Conservation (phyloP, 2,797 vertebrate genomes). For the Enoplosus armatus region DNA sequence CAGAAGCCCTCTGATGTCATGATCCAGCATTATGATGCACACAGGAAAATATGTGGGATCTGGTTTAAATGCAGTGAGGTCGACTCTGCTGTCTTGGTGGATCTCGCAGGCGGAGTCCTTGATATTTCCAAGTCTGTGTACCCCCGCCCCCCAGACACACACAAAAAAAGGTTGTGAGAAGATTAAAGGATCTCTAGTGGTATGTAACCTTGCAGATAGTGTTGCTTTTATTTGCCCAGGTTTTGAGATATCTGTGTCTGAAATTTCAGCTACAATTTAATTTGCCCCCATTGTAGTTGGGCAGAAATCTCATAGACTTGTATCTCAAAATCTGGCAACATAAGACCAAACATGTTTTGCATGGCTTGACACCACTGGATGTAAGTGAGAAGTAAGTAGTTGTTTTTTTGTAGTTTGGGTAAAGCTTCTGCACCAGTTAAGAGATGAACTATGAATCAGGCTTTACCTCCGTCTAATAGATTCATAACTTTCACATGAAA, state of each 20-base stretch:
- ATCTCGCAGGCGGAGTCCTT: neutral
- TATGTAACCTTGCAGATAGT: neutral
- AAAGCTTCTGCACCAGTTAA: neutral
- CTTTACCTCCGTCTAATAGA: neutral
- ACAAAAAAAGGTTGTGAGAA: neutral
- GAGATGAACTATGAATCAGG: constrained; percentile 22
- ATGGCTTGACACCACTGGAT: neutral
- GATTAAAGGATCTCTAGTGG: neutral
- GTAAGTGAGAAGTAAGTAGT: neutral
- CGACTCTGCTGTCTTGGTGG: neutral
- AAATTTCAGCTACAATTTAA: neutral
- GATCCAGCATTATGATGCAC: constrained; percentile 56
- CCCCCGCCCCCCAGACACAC: neutral
- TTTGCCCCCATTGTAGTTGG: neutral
- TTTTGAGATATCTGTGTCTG: neutral
- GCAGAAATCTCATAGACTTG: neutral
- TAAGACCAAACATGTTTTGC: neutral
- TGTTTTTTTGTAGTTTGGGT: neutral
- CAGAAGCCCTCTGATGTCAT: constrained; percentile 61
- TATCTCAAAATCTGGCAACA: neutral
- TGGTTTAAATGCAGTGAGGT: constrained; percentile 33
- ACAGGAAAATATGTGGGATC: constrained; percentile 58
- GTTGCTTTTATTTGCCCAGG: neutral
- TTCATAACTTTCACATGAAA: constrained; percentile 25
- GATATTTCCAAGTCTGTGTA: neutral